Conservation (phyloP, 1,140 invertebrate species). For the Drosophila novamexicana region DNA sequence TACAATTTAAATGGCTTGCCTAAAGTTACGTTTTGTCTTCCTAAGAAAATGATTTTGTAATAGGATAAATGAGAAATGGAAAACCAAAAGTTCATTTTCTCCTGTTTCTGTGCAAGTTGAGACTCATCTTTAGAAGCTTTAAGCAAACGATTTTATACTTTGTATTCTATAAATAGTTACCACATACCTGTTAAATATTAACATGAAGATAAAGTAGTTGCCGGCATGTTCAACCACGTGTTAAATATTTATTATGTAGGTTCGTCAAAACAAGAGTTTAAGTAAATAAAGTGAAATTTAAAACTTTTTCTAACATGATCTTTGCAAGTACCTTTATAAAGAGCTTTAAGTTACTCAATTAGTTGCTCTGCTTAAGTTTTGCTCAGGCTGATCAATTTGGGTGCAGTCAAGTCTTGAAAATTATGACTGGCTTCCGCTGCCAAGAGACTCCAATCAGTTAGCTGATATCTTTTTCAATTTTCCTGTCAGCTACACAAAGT, state of each 20-base stretch:
- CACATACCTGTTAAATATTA: no score
- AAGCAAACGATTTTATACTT: no score
- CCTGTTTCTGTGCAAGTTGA: no score
- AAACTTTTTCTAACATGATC: neutral
- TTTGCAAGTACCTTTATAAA: no score
- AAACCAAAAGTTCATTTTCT: no score
- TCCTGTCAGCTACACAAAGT: slow-evolving; percentile 12
- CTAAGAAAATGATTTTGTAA: neutral
- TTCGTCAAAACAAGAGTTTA: no score
- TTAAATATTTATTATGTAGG: no score
- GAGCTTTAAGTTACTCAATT: no score
- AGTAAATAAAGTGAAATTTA: neutral
- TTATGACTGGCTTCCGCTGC: slow-evolving; percentile 3
- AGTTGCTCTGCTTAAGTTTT: neutral
- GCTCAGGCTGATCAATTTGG: neutral
- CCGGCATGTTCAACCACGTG: no score
- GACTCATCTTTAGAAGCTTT: no score
- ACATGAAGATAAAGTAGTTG: no score
- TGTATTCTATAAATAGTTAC: no score
- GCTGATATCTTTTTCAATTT: slow-evolving; percentile 22
- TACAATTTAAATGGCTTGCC: slow-evolving; percentile 50
- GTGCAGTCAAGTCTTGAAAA: neutral
- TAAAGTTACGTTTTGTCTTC: slow-evolving; percentile 19
- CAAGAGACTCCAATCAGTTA: neutral
- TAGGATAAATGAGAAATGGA: neutral